Evolutionary conservation across 2,797 vertebrate species (phyloP), one percentile per base, ranked within the genome.

Genomic region (Gallinago solitaria): DNA sequence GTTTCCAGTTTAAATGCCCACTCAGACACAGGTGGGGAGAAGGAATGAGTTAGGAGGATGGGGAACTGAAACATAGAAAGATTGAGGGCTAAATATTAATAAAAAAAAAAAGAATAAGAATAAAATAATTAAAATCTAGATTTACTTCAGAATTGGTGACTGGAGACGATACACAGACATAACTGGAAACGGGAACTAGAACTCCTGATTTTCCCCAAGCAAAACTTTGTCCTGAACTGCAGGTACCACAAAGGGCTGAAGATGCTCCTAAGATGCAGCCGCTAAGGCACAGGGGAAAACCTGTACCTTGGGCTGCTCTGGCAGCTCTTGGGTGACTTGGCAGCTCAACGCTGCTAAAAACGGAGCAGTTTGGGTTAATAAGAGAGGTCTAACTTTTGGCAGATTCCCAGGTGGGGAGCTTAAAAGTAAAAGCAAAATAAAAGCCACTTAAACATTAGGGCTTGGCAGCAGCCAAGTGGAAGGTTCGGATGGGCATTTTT

Each of bases 381-480:
- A 56, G 51, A 84, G 32, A 84, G 43, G 23, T 84, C 57, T 76
- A n/a, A 74, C 35, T 74, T 76, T 48, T 70, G 74, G 74, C 89
- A 70, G 39, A 51, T 79, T 76, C 77, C 80, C 80, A 95, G 47
- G 9, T 21, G 12, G 45, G 53, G 33, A 90, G 68, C 71, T 85
- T 87, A 41, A 88, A 84, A 76, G 59, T 54, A 86, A 74, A 90
- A 95, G 19, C 60, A 61, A 94, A 95, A 91, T 68, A 81, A 94
- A 94, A 89, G 47, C 69, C 70, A 95, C 74, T 60, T 74, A 84
- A 90, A 90, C 8, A 70, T 83, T 21, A 67, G 10, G 63, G 60
- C 28, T 82, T 87, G 93, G 90, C 86, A 96, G 86, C 39, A 95
- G 83, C 41, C 37, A 39, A 87, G 64, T 18, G 12, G 28, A 78